Evolutionary conservation across 2,888 invertebrate genomes (phyloP).

Genomic region (Drosophila lacicola): DNA sequence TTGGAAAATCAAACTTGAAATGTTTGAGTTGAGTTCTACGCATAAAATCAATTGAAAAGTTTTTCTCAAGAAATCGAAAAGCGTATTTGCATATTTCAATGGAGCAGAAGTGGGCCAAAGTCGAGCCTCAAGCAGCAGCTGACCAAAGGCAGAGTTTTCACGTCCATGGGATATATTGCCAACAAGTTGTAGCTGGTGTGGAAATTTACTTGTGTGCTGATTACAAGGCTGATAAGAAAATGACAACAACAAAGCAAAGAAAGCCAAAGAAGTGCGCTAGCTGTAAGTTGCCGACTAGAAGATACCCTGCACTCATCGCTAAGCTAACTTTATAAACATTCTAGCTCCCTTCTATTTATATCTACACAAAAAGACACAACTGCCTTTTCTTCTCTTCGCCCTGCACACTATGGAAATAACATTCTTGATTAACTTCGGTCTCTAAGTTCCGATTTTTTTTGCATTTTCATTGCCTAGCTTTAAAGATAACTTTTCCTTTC

Average conservation of each 20-base stretch:
- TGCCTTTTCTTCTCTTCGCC: no score
- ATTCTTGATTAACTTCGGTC: no score
- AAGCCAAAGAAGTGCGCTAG: neutral
- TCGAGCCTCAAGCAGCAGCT: neutral
- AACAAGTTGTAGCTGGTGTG: constrained; percentile 3
- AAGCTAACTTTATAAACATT: no score
- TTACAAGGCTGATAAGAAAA: constrained; percentile 28
- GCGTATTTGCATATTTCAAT: constrained; percentile 42
- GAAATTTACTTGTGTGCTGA: constrained; percentile 20
- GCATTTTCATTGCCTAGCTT: no score
- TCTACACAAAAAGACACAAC: no score
- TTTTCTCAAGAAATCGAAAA: constrained; percentile 22
- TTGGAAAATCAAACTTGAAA: constrained; percentile 30
- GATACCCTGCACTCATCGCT: no score
- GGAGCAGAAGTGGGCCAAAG: neutral
- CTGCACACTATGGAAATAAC: no score
- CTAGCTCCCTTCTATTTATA: no score
- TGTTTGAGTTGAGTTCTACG: constrained; percentile 13
- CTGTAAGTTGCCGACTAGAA: no score
- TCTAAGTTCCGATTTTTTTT: no score
- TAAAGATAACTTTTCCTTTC: no score
- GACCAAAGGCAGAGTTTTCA: constrained; percentile 10
- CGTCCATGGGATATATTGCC: neutral
- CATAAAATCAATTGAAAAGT: constrained; percentile 52
- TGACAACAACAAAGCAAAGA: constrained; percentile 13